A percentile compares a stretch with the other conserved stretches of the same genome.
Evolutionary conservation across 1,140 invertebrate genomes (phyloP).

Genomic region (Drosophila oshimai): DNA sequence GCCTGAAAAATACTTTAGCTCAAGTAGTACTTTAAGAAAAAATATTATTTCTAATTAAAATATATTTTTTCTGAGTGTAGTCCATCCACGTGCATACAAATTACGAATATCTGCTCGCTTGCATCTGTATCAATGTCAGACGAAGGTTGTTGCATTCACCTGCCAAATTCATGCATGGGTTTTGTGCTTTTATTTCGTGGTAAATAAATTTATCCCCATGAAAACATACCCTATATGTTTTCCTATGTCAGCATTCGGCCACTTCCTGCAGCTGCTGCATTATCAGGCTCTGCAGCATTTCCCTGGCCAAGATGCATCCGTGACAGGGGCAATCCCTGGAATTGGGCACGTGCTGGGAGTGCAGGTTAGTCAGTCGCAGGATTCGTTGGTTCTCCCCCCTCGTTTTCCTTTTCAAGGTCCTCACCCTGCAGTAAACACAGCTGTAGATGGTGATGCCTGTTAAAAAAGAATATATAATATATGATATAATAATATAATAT

Average conservation of each 20-base stretch:
- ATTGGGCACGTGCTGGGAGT: slow-evolving; percentile 38
- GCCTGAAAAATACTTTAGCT: too few relatives aligned
- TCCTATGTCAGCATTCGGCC: slow-evolving; percentile 18
- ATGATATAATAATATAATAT: too few relatives aligned
- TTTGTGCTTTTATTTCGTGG: slow-evolving; percentile 7
- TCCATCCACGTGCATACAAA: background rate
- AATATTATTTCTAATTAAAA: background rate
- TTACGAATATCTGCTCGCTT: background rate
- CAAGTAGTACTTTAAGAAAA: too few relatives aligned
- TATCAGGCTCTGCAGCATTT: slow-evolving; percentile 42
- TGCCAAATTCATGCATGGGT: background rate
- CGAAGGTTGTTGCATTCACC: background rate
- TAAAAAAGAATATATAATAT: background rate
- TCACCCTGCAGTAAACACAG: slow-evolving; percentile 16
- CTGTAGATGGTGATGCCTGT: slow-evolving; percentile 55
- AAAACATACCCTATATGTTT: background rate
- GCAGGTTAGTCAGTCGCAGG: background rate
- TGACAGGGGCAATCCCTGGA: slow-evolving; percentile 40
- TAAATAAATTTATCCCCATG: background rate
- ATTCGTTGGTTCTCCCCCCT: background rate
- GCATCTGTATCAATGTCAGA: background rate
- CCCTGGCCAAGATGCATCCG: slow-evolving; percentile 36
- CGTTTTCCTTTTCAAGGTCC: background rate
- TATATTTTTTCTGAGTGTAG: background rate
- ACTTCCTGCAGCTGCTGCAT: slow-evolving; percentile 36